Evolutionary conservation across 2,888 invertebrate genomes (phyloP), one percentile per base, ranked within the genome.

Genomic region (Drosophila helvetica): DNA sequence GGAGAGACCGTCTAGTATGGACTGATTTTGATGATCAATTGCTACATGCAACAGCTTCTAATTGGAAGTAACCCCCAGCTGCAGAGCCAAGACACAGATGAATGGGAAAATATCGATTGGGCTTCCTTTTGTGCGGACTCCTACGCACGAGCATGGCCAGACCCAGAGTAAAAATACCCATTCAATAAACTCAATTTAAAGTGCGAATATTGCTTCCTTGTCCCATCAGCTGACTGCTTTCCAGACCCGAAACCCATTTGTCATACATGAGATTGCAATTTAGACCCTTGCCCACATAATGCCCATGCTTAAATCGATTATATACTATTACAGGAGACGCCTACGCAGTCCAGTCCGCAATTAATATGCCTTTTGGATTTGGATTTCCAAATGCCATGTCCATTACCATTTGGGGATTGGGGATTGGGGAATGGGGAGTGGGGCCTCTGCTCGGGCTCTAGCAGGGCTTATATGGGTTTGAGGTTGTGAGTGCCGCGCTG

Each of bases 11-110:
- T 81, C 72, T 78, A 74, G 56, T 70, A 64, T 67, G 60, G 57
- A 81, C 75, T 74, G 88, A 87, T 75, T 87, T 85, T 85, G 82
- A 81, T 87, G 87, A 85, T 83, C 82, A 87, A 74, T 72, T 79
- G 77, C 68, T 53, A 69, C 57, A 84, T 56, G 82, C 81, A 79
- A 81, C 87, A 85, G 80, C 69, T 81, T 77, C 82, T 83, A 87
- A 83, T 83, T 83, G 83, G 79, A 87, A 74, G 70, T 25, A 54
- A 60, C 52, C 25, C 48, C 53, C 76, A 68, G 67, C 38, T 57
- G 46, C 55, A n/a, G 69, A 80, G 55, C 15, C 46, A 43, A 59
- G 25, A 57, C 57, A 27, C 60, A 25, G 61, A 46, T 56, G 25
- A 54, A 58, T 52, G 46, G 48, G 7, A 27, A 56, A 17, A 61